Evolutionary conservation across 2,888 invertebrate species (phyloP).

Genomic region (Tenthredo livida): DNA sequence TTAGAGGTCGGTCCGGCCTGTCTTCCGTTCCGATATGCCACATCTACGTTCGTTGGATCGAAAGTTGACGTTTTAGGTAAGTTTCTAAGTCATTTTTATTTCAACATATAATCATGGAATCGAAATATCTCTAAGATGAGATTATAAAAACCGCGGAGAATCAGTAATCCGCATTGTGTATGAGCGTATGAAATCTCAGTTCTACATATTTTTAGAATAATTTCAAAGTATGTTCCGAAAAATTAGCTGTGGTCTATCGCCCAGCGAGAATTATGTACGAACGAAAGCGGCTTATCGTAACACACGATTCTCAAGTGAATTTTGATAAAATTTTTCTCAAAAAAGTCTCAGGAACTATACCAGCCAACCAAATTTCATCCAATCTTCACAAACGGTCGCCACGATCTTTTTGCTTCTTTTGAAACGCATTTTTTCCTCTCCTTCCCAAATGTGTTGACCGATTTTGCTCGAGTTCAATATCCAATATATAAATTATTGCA

Average conservation of each 20-base stretch:
- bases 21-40: conserved; percentile 80
- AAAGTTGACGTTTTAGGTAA: conserved; percentile 71
- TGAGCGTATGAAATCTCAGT: too few relatives aligned
- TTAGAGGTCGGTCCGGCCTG: conserved; percentile 83
- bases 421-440: not conserved
- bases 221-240: too few relatives aligned
- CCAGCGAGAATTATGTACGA: too few relatives aligned
- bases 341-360: too few relatives aligned
- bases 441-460: not conserved
- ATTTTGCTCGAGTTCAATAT: not conserved
- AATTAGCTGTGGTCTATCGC: too few relatives aligned
- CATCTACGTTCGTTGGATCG: conserved; percentile 67
- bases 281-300: too few relatives aligned
- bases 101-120: not conserved
- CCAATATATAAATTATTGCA: not conserved
- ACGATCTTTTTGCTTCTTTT: not conserved
- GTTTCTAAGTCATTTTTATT: not conserved
- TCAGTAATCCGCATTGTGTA: too few relatives aligned
- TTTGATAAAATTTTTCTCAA: too few relatives aligned
- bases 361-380: too few relatives aligned
- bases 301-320: too few relatives aligned
- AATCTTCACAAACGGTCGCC: not conserved
- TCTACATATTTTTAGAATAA: too few relatives aligned
- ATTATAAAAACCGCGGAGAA: too few relatives aligned
- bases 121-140: not conserved